Evolutionary conservation across 1,140 invertebrate species (phyloP).

Genomic region (Oedothorax gibbosus): DNA sequence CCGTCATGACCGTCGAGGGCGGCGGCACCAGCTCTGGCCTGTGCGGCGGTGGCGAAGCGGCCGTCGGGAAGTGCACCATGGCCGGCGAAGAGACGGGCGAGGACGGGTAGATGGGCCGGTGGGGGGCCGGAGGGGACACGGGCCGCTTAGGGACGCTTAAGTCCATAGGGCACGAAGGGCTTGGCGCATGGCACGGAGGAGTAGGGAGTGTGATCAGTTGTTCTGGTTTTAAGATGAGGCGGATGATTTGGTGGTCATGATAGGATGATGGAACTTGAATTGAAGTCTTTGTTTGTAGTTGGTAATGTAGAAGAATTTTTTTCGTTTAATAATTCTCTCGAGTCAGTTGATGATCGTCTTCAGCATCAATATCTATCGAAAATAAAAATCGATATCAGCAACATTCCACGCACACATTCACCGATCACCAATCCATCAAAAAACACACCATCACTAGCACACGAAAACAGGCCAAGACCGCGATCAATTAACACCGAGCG

Average conservation of each 20-base stretch:
- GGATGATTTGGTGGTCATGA: neutral
- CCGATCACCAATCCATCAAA: neutral
- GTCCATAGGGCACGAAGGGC: slow-evolving; percentile 44
- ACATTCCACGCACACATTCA: neutral
- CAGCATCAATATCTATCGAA: too few species aligned
- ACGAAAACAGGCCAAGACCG: neutral
- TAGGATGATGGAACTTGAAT: neutral
- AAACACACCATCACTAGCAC: neutral
- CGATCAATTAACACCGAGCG: neutral
- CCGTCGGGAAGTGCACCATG: slow-evolving; percentile 52
- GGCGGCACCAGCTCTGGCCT: slow-evolving; percentile 20
- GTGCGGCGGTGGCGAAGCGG: slow-evolving; percentile 37
- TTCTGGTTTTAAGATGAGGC: neutral
- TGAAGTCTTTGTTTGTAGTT: neutral
- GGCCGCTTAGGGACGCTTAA: slow-evolving; percentile 71
- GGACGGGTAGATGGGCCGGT: slow-evolving; percentile 70
- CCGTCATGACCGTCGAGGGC: neutral
- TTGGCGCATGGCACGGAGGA: neutral
- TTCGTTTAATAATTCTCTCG: neutral
- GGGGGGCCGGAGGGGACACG: slow-evolving; percentile 80
- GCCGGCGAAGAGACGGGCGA: slow-evolving; percentile 6
- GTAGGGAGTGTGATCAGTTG: too few species aligned
- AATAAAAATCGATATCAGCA: neutral
- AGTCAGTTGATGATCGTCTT: too few species aligned
- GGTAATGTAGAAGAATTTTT: neutral